Base-by-base conservation (phyloP, 2,888 invertebrate species). In the Drosophila glabriapex region DNA sequence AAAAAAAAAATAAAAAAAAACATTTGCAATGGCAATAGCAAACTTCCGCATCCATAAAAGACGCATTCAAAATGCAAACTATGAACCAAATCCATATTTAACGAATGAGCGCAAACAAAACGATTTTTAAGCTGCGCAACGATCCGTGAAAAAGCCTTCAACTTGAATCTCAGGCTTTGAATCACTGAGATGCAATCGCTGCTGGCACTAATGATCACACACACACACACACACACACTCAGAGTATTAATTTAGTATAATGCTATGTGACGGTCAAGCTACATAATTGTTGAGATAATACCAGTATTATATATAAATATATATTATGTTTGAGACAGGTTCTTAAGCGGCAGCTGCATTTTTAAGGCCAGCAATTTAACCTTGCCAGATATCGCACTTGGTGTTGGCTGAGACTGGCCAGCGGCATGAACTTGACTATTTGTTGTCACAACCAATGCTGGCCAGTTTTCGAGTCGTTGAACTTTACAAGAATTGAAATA, bases 71-170 rank as follows among this genome's bases (percentile, higher is more conserved):
- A 80, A 89, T 89, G 83, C 88, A 82, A 74, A 87, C 82, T 83
- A 55, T 85, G 76, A 85, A 68, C 87, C 53, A 88, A 90, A 88
- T 88, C 66, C 87, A 88, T 88, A 70, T 37, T 69, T 79, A 88
- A 90, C 83, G 72, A 82, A 60, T 68, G 37, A 82, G 61, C 73
- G 46, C 55, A 50, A 46, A 53, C 64, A 7, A 33, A 56, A 10
- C n/a, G 14, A 14, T 28, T 41, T 46, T 50, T 16, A 54, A 37
- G 55, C 62, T 29, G 5, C 60, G 56, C 12, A 55, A 56, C 54
- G 55, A 55, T 49, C 80, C 78, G 79, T 77, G 79, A 68, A 56
- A 72, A 62, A 75, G 71, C 85, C 85, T 86, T 86, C 87, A 86
- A 86, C 85, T 86, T 86, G 89, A 86, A 85, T 76, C 71, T 62